phyloP scores from a whole-genome alignment of 2,113 vertebrate genomes.

The Grammomys dolichurus region DNA sequence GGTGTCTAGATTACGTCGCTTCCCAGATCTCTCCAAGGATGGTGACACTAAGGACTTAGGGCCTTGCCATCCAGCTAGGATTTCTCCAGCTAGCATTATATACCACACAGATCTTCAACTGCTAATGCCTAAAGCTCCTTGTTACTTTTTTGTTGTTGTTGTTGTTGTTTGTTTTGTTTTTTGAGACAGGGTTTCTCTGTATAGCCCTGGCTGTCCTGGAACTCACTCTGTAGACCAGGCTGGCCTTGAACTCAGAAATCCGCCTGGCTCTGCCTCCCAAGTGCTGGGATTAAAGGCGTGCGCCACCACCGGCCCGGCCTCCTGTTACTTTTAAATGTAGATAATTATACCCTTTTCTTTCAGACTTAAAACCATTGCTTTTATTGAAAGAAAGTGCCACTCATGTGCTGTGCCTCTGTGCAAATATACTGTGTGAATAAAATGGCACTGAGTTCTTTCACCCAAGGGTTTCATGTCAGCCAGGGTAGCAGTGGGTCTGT shows the following conservation, averaged over 20 bases:
- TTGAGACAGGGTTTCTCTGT: too few species aligned
- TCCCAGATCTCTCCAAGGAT: not conserved
- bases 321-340: not conserved
- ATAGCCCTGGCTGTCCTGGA: too few species aligned
- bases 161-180: too few species aligned
- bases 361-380: not conserved
- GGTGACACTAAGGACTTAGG: not conserved
- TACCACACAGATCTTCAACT: not conserved
- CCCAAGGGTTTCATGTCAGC: not conserved
- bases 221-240: too few species aligned
- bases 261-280: too few species aligned
- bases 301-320: too few species aligned
- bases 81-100: not conserved
- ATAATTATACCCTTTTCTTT: slow-evolving; percentile 8
- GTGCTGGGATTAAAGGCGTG: too few species aligned
- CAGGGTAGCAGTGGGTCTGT: not conserved
- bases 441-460: slow-evolving; percentile 1
- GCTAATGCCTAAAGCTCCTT: not conserved
- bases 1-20: not conserved
- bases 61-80: not conserved
- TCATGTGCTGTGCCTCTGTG: slow-evolving; percentile 34
- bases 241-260: too few species aligned
- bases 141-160: slow-evolving; percentile 2
- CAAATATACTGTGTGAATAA: slow-evolving; percentile 13
- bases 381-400: slow-evolving; percentile 10